Percentiles rank a stretch among this genome's conserved stretches.
Evolutionary conservation across 64 coral and sea anemone species (phyloP).

Genomic region (Hydrozoanthus tunicans): DNA sequence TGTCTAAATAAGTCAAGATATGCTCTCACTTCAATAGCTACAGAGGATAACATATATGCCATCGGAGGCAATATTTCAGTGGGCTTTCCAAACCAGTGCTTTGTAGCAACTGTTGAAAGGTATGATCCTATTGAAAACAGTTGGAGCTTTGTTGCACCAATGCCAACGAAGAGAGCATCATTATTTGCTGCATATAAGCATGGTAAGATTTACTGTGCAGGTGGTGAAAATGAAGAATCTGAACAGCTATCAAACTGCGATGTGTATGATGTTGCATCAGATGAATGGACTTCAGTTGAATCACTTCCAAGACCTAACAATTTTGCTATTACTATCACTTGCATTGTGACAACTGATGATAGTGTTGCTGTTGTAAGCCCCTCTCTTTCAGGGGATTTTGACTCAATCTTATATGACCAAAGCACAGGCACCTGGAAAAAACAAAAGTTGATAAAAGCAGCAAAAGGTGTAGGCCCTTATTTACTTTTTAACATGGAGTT

Average conservation of each 20-base stretch:
- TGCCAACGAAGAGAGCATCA: conserved; percentile 36
- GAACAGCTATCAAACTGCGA: conserved; percentile 34
- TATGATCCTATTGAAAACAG: conserved; percentile 25
- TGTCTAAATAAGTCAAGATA: conserved; percentile 45
- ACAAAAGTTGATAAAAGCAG: conserved; percentile 3
- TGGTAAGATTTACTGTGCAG: conserved; percentile 47
- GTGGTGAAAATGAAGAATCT: neutral
- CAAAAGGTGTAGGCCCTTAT: neutral
- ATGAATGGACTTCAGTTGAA: conserved; percentile 17
- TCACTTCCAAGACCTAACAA: neutral
- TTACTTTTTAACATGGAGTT: conserved; percentile 37
- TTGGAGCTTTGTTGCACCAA: conserved; percentile 27
- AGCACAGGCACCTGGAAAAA: neutral
- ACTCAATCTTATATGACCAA: conserved; percentile 17
- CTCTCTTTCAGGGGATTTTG: conserved; percentile 5
- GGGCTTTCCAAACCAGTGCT: neutral
- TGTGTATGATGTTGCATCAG: conserved; percentile 15
- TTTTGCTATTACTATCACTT: conserved; percentile 3
- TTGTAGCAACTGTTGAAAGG: conserved; percentile 32
- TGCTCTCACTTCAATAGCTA: conserved; percentile 6
- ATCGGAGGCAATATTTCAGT: conserved; percentile 5
- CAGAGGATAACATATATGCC: conserved; percentile 28
- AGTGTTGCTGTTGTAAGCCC: conserved; percentile 1
- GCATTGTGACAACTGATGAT: neutral
- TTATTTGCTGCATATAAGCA: neutral